Percentiles rank a stretch among this genome's conserved stretches.
Conservation (phyloP, 2,797 vertebrate genomes). For the Phrynocephalus guinanensis region DNA sequence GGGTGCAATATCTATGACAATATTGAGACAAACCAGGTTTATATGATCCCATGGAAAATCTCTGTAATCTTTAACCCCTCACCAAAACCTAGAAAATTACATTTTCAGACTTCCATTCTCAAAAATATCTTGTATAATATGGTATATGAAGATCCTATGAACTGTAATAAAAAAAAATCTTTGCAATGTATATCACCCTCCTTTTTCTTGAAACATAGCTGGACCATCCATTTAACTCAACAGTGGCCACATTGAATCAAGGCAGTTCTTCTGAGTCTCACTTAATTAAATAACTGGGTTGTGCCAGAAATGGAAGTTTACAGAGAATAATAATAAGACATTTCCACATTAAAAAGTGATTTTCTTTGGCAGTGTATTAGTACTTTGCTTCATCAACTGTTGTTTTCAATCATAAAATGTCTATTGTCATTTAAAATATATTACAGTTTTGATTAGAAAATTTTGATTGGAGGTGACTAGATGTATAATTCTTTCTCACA, state of each 20-base stretch:
- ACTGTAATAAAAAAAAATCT: too few species aligned
- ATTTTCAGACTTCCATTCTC: too few species aligned
- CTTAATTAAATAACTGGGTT: neutral
- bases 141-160: too few species aligned
- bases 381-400: too few species aligned
- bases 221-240: neutral
- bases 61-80: neutral
- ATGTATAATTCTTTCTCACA: neutral
- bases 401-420: too few species aligned
- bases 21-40: neutral
- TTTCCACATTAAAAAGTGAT: neutral
- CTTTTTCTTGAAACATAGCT: too few species aligned
- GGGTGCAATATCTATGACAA: neutral
- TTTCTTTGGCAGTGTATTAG: neutral
- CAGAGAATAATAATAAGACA: neutral
- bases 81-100: too few species aligned
- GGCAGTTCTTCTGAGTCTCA: neutral
- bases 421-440: too few species aligned
- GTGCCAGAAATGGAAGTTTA: neutral
- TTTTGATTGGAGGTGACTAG: neutral
- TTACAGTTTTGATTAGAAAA: too few species aligned
- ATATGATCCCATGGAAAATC: neutral
- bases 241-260: neutral
- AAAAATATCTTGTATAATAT: too few species aligned
- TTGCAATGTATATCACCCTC: too few species aligned